Evolutionary conservation across 2,888 invertebrate genomes (phyloP), one percentile per base, ranked within the genome.

Genomic region (Phoenoteleia sp.): DNA sequence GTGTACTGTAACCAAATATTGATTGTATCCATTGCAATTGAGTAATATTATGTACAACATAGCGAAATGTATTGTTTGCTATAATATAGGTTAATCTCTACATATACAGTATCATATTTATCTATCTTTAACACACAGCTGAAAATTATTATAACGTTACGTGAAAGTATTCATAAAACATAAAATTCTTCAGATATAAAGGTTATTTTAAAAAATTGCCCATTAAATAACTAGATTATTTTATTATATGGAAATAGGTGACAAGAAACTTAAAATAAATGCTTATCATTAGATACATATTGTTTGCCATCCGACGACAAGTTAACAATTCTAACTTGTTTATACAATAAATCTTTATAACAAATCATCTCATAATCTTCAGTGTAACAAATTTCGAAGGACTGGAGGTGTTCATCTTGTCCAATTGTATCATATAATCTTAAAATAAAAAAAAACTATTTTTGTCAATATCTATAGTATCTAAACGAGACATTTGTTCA

Each of bases 321-420:
- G 13, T 62, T 62, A 13, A 62, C 23, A 9, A 25, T 62, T 23
- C 62, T 39, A 2, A 21, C 1, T 25, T 62, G 42, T 42, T 62
- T 62, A n/a, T 62, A 15, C 3, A 62, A 2, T 23, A 62, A 42
- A 23, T 62, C 25, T 5, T 62, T 42, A 25, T 42, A 62, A 1
- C 7, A 62, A 42, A 62, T n/a, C 13, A 23, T n/a, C 0, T 42
- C 13, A 2, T 11, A 62, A 23, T 42, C 13, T 3, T 25, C 13
- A 1, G 62, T 42, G 19, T 42, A 21, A 13, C 21, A 3, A 42
- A 62, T 62, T 62, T 42, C 9, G n/a, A 62, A 62, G 2, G 29
- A n/a, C 9, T 62, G 62, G 6, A 62, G 9, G 17, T 62, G 42
- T 62, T 62, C 62, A 62, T 62, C 23, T 23, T 62, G 42, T n/a